A percentile compares a stretch with the other conserved stretches of the same genome.
phyloP scores from a whole-genome alignment of 92 coral and sea anemone species.

The Metridium senile region DNA sequence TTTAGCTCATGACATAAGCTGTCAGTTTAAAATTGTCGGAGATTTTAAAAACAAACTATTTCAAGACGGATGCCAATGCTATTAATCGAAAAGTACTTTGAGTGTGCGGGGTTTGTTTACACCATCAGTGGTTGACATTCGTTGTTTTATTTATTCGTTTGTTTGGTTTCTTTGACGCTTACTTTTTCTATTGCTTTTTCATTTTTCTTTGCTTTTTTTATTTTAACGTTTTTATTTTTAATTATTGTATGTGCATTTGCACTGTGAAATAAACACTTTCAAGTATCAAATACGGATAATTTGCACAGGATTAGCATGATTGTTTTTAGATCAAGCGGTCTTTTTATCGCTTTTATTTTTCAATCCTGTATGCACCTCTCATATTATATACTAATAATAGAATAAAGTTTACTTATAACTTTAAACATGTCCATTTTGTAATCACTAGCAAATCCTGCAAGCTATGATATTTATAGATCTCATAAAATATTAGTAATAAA shows the following conservation, averaged over 20 bases:
- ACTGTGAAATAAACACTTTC: not conserved
- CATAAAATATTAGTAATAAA: too few species aligned
- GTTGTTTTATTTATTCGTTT: not conserved
- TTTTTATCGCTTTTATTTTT: too few species aligned
- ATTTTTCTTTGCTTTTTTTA: not conserved
- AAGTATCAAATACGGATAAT: not conserved
- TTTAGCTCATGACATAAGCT: not conserved
- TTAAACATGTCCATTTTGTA: too few species aligned
- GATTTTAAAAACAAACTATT: conserved; percentile 9
- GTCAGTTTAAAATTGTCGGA: not conserved
- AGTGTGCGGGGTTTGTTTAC: conserved; percentile 13
- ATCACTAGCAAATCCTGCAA: too few species aligned
- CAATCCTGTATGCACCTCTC: too few species aligned
- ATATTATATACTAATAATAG: not conserved
- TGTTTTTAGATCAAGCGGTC: not conserved
- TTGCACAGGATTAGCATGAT: not conserved
- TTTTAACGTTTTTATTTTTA: not conserved
- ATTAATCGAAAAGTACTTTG: conserved; percentile 3
- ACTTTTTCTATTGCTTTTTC: not conserved
- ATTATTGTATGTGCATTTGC: not conserved
- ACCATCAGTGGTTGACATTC: conserved; percentile 3
- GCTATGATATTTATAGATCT: too few species aligned
- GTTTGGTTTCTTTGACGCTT: not conserved
- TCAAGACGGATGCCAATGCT: conserved; percentile 5
- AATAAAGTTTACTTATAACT: not conserved